phyloP scores from a whole-genome alignment of 2,888 invertebrate genomes.

The Epistrophe grossulariae region DNA sequence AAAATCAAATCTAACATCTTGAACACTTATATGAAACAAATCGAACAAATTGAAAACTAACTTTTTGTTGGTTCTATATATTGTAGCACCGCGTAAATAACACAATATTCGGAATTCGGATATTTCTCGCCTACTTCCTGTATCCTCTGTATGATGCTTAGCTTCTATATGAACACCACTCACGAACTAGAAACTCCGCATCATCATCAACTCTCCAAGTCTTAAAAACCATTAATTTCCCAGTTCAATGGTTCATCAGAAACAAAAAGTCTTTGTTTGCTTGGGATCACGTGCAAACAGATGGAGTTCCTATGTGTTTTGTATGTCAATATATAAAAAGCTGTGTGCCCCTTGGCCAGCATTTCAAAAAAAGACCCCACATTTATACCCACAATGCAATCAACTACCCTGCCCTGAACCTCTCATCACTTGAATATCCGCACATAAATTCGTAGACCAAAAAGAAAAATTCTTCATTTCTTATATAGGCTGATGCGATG shows the following conservation, averaged over 20 bases:
- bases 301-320: slow-evolving; percentile 54
- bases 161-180: not conserved
- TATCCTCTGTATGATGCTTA: not conserved
- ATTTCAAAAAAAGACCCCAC: not conserved
- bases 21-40: slow-evolving; percentile 56
- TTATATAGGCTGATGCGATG: slow-evolving; percentile 9
- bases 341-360: slow-evolving; percentile 3
- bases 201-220: not conserved
- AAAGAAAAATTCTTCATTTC: slow-evolving; percentile 6
- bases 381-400: slow-evolving; percentile 12
- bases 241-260: slow-evolving; percentile 46
- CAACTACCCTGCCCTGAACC: slow-evolving; percentile 23
- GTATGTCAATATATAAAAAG: slow-evolving; percentile 33
- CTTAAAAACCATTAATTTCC: slow-evolving; percentile 17
- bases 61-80: slow-evolving; percentile 32
- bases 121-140: not conserved
- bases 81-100: not conserved
- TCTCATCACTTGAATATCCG: slow-evolving; percentile 14
- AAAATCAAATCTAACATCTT: slow-evolving; percentile 62
- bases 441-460: not conserved
- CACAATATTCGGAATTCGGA: not conserved
- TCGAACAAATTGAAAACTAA: slow-evolving; percentile 70
- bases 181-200: not conserved
- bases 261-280: slow-evolving; percentile 48
- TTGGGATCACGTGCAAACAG: slow-evolving; percentile 64